Evolutionary conservation across 1,140 invertebrate species (phyloP), one percentile per base, ranked within the genome.

Genomic region (Vanessa atalanta): DNA sequence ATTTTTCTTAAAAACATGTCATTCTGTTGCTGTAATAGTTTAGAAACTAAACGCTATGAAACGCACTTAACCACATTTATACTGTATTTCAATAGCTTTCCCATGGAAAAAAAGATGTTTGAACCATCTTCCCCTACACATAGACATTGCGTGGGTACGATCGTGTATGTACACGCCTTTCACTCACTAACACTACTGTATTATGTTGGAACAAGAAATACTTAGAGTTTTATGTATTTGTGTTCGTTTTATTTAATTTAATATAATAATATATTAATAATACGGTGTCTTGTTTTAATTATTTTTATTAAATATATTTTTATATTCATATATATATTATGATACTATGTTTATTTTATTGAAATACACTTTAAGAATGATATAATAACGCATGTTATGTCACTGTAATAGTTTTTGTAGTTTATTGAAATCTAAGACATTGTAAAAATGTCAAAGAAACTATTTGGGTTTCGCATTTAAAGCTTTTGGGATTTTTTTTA

Each of bases 1-100:
- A 48, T 8, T 31, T 51, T 64, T 73, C 83, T 87, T 79, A 83
- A 85, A 88, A 83, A 74, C 85, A 86, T 88, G 73, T 79, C 85
- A 84, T 85, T 47, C 74, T 66, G 57, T 73, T 69, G 68, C 75
- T 72, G 73, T 70, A 47, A 75, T 76, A 69, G 37, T 79, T 82
- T 86, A 88, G 86, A 87, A 89, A 91, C 88, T 91, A 91, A 88
- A 63, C 74, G 70, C 47, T 68, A 68, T 60, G 72, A 66, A 4
- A 81, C 79, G 75, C 60, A 81, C 68, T 81, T 76, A 83, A 83
- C 82, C 78, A 88, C 85, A 88, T 90, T 86, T 91, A 92, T 92
- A 92, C 86, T 84, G 80, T 80, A 83, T 85, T 83, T 83, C 79
- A 85, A 87, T 87, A 82, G 75, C 75, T 82, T 79, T 75, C 77